Base-by-base conservation (phyloP, 1,140 invertebrate genomes). In the Andrena cerasifolii region DNA sequence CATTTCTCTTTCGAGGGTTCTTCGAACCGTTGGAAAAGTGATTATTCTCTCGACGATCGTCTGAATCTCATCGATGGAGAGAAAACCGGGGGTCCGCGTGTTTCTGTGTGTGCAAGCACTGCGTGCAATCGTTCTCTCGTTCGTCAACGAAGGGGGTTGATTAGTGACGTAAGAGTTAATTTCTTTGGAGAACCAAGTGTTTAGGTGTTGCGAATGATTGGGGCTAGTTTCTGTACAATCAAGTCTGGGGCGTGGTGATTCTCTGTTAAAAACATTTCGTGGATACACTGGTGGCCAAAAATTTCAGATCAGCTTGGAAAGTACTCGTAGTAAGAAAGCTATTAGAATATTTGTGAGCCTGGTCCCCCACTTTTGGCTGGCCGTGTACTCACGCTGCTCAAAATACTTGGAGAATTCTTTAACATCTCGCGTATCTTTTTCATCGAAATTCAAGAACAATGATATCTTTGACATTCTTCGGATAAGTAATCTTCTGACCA, bases 1-100 rank as follows among this genome's bases (percentile, higher is more conserved):
- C 28, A n/a, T 78, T 71, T 51, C 47, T 43, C 12, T n/a, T 28
- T 10, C 36, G 36, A 5, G 36, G 51, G 7, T 40, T 24, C 45
- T 14, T 7, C 0, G 18, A 5, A 58, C 62, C 31, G 24, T 65
- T 26, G 28, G n/a, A 54, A 65, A 10, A 24, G 67, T 45, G 31
- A 36, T 3, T 28, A 26, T 68, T 83, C 21, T 83, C 58, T 82
- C 68, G 67, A 78, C 75, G 43, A 78, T 28, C 16, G 45, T 82
- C 12, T 49, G 43, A 66, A 36, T n/a, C 16, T 53, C 53, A 53
- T 80, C 33, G 63, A 59, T 63, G 59, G 1, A 31, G 61, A 65
- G 18, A 45, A 45, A 51, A 81, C 24, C 49, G n/a, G 24, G 49
- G 7, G 45, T 31, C 33, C n/a, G 40, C 43, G 10, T n/a, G n/a